Conservation (phyloP, 2,797 vertebrate genomes). For the Percopsis omiscomaycus region DNA sequence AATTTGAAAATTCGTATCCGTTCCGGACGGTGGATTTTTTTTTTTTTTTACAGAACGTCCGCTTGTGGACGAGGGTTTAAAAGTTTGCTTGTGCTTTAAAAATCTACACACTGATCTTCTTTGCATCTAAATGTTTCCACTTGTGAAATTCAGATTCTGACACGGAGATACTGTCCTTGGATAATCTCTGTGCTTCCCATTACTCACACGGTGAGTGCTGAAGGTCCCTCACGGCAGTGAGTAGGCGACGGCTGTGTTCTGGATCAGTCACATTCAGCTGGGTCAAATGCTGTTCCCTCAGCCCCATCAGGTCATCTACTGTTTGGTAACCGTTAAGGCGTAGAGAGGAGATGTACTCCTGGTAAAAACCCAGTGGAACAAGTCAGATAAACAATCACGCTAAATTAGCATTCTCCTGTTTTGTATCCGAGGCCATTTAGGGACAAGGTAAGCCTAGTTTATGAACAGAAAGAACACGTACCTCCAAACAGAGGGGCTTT, state of each 20-base stretch:
- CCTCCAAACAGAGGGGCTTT: conserved; percentile 84
- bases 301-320: conserved; percentile 85
- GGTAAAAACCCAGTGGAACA: conserved; percentile 5
- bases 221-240: conserved; percentile 81
- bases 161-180: not conserved
- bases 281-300: conserved; percentile 84
- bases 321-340: conserved; percentile 87
- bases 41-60: too few species aligned
- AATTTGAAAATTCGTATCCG: too few species aligned
- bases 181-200: not conserved
- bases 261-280: conserved; percentile 87
- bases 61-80: too few species aligned
- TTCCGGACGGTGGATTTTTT: too few species aligned
- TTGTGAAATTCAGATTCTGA: not conserved
- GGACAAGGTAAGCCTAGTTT: not conserved
- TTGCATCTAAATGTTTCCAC: conserved; percentile 10
- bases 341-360: conserved; percentile 84
- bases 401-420: not conserved
- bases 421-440: too few species aligned
- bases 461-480: conserved; percentile 41
- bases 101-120: conserved; percentile 6
- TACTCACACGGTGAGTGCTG: conserved; percentile 84
- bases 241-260: conserved; percentile 82
- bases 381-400: not conserved
- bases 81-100: too few species aligned